A percentile compares a stretch with the other conserved stretches of the same genome.
Evolutionary conservation across 2,113 vertebrate genomes (phyloP).

Genomic region (Notiomystis cincta): DNA sequence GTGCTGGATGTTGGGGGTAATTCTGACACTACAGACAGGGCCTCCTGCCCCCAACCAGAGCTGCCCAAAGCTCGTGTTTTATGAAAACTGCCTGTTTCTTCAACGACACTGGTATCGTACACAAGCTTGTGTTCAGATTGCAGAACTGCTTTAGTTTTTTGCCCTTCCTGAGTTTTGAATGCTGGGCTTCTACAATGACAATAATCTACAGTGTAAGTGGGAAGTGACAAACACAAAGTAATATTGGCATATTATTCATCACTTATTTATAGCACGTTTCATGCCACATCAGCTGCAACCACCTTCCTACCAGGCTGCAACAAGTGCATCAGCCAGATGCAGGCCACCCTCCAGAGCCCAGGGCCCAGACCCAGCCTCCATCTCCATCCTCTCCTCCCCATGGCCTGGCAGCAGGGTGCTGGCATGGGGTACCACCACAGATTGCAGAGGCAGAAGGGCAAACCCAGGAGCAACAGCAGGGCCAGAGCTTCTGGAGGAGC

Average conservation of each 20-base stretch:
- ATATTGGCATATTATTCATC: background rate
- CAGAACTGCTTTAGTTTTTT: background rate
- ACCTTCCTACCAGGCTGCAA: background rate
- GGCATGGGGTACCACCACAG: background rate
- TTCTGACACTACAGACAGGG: background rate
- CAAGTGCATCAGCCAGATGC: background rate
- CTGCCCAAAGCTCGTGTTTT: background rate
- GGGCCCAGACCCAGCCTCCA: background rate
- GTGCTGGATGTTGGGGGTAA: background rate
- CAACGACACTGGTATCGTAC: background rate
- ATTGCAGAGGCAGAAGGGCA: background rate
- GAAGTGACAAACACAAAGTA: background rate
- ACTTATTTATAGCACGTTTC: background rate
- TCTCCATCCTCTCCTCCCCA: background rate
- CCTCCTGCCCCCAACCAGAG: background rate
- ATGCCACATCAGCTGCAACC: background rate
- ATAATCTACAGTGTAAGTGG: background rate
- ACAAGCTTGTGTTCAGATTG: background rate
- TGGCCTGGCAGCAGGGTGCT: background rate
- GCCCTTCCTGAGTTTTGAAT: background rate
- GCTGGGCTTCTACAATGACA: background rate
- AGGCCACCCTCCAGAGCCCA: background rate
- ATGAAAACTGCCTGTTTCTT: background rate
- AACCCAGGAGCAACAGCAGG: slow-evolving; percentile 24
- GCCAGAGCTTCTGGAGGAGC: background rate